Evolutionary conservation across 2,797 vertebrate species (phyloP), one percentile per base, ranked within the genome.

Genomic region (Amphiprion clarkii): DNA sequence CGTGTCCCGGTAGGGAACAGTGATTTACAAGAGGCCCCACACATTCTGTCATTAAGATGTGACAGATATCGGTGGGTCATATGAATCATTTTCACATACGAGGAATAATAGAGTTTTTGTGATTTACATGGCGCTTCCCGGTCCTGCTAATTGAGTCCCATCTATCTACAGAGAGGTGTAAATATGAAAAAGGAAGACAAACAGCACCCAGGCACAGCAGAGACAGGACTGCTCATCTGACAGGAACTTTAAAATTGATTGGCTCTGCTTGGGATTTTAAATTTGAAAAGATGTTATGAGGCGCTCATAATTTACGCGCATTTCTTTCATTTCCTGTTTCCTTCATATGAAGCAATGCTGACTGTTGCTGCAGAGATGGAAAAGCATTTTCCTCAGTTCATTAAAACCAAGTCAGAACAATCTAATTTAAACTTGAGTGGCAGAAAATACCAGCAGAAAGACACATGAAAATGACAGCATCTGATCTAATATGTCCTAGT

Each of bases 1-100:
- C 53, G 21, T 46, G 72, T 85, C 80, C 54, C 5, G 6, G 44
- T 0, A 60, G 64, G 62, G 55, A 69, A 33, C 27, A 16, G 55
- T 82, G 79, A 89, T 82, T 85, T 80, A 86, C 73, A 66, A 55
- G 49, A 67, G 59, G 29, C 42, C 59, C 74, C 56, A 23, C 78
- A 70, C 67, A 33, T 79, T 87, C 73, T 67, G 69, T 89, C 71
- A 84, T 84, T 83, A 84, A 76, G 86, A 85, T 79, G 80, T 70
- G 81, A 78, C 67, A 64, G 85, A 81, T 83, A 76, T 81, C 1
- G 3, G 54, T 51, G 53, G 68, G 19, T 70, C 5, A 73, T 73
- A 82, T 88, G 59, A 87, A 81, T 90, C 59, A 77, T 67, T 39
- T 40, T 31, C 76, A 61, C 2, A 4, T 64, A 29, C 67, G 44